phyloP scores from a whole-genome alignment of 1,140 invertebrate genomes.

The Sitobion miscanthi region DNA sequence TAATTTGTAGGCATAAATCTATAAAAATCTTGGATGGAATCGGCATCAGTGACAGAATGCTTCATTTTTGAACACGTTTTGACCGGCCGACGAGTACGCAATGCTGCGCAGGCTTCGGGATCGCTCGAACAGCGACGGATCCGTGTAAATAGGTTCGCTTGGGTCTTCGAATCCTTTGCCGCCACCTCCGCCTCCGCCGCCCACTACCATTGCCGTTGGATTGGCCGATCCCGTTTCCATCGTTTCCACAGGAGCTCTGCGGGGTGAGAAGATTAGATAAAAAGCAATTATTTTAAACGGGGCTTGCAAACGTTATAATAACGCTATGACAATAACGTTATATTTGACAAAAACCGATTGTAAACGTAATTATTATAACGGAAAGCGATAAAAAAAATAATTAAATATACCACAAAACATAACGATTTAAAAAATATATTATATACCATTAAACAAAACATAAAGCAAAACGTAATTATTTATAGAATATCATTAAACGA shows the following conservation, averaged over 20 bases:
- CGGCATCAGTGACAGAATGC: slow-evolving; percentile 36
- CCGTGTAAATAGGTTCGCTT: slow-evolving; percentile 91
- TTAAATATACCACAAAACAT: too few species aligned
- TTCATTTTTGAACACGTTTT: slow-evolving; percentile 43
- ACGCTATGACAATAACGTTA: too few species aligned
- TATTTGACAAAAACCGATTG: too few species aligned
- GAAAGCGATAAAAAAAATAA: too few species aligned
- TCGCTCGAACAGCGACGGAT: slow-evolving; percentile 87
- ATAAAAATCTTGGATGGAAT: background rate
- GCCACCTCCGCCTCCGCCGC: background rate
- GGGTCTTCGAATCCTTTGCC: slow-evolving; percentile 74
- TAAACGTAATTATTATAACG: too few species aligned
- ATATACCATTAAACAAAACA: too few species aligned
- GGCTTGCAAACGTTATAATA: too few species aligned
- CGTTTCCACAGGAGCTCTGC: background rate
- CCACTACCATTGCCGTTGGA: background rate
- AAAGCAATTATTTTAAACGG: background rate
- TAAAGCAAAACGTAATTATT: too few species aligned
- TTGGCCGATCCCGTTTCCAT: background rate
- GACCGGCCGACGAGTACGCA: background rate
- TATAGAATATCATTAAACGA: too few species aligned
- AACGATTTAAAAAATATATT: too few species aligned
- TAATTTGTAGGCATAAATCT: background rate
- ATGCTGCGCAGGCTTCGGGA: slow-evolving; percentile 62
- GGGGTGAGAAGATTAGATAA: background rate